Conservation (phyloP, 1,140 invertebrate genomes). For the Gyrodactylus bullatarudis region DNA sequence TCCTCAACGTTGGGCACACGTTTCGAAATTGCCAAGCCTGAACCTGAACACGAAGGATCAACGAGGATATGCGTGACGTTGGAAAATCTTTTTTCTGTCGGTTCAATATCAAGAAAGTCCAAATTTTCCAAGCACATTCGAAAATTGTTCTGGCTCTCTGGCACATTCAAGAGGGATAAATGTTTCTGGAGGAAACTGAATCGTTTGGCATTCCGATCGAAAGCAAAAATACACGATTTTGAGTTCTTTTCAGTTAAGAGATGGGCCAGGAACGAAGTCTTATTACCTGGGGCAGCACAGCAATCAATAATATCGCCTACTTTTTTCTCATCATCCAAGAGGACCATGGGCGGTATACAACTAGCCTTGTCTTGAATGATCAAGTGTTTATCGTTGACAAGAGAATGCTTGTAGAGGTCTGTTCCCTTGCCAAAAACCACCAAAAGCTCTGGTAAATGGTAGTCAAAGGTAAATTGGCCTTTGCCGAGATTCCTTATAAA, state of each 20-base stretch:
- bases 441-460: background rate
- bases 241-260: slow-evolving; percentile 32
- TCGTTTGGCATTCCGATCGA: slow-evolving; percentile 36
- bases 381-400: background rate
- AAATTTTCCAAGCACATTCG: slow-evolving; percentile 27
- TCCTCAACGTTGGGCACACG: background rate
- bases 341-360: background rate
- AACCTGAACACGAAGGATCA: slow-evolving; percentile 74
- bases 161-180: slow-evolving; percentile 25
- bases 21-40: slow-evolving; percentile 28
- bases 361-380: background rate
- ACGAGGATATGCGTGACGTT: slow-evolving; percentile 55
- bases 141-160: slow-evolving; percentile 20
- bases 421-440: background rate
- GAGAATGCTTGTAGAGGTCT: background rate
- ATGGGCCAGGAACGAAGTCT: slow-evolving; percentile 52
- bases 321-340: background rate
- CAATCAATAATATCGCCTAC: slow-evolving; percentile 41
- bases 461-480: background rate
- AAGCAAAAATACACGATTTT: slow-evolving; percentile 36
- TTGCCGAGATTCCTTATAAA: background rate
- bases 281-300: slow-evolving; percentile 83
- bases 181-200: slow-evolving; percentile 23
- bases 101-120: slow-evolving; percentile 34
- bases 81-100: slow-evolving; percentile 23